Percentiles rank a stretch among this genome's conserved stretches.
Conservation (phyloP, 1,140 invertebrate species). For the Galleria mellonella region DNA sequence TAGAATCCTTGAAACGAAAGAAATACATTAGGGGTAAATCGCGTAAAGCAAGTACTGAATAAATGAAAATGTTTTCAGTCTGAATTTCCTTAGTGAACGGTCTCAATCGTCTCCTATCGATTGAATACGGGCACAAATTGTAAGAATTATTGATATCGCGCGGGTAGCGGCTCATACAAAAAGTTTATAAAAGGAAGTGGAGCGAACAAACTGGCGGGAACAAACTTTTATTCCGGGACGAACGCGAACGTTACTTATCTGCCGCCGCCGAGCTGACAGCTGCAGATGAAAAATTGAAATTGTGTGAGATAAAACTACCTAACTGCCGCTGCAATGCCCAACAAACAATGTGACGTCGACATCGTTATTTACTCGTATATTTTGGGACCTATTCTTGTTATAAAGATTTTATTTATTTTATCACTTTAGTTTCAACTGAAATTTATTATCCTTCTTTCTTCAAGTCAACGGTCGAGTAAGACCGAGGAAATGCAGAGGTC, state of each 20-base stretch:
- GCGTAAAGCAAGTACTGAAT: constrained; percentile 1
- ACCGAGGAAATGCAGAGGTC: too few relatives aligned
- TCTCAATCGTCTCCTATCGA: constrained; percentile 21
- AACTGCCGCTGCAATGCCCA: constrained; percentile 45
- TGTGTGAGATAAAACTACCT: constrained; percentile 70
- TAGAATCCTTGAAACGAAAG: background rate
- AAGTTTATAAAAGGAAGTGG: constrained; percentile 66
- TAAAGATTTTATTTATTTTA: too few relatives aligned
- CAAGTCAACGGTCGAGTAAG: too few relatives aligned
- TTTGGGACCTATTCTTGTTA: too few relatives aligned
- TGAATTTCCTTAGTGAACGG: constrained; percentile 9
- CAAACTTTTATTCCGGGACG: constrained; percentile 62
- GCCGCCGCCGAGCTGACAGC: constrained; percentile 62
- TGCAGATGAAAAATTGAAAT: constrained; percentile 73
- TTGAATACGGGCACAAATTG: constrained; percentile 39
- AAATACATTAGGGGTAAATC: background rate
- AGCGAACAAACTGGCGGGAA: constrained; percentile 58
- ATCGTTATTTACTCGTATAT: constrained; percentile 15
- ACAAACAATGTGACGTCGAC: constrained; percentile 58
- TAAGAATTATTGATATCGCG: constrained; percentile 64
- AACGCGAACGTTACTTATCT: constrained; percentile 68
- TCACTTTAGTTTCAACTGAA: too few relatives aligned
- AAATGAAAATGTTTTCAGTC: constrained; percentile 5
- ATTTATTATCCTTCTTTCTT: too few relatives aligned
- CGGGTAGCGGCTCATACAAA: constrained; percentile 50